Base-by-base conservation (phyloP, 2,113 vertebrate species). In the Thryonomys swinderianus region DNA sequence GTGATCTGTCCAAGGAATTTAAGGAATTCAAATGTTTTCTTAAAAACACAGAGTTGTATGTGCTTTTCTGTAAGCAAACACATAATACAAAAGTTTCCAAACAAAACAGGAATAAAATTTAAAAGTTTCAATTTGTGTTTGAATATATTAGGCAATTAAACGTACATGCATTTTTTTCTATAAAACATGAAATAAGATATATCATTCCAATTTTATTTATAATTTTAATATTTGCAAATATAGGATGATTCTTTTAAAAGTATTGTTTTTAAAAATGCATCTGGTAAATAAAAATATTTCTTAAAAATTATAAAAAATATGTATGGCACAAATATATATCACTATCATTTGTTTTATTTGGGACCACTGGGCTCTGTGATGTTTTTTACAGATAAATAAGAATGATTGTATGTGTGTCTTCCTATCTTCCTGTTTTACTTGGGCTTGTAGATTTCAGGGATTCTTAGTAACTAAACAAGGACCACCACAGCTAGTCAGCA, bases 1-100 rank as follows among this genome's bases (percentile, higher is more conserved):
- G 37, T 45, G 34, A 10, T 1, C 4, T 85, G 25, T 30, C 13
- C 42, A 80, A 59, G 4, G 80, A 93, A 95, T 91, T 71, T 91
- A 93, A 78, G 55, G 5, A 81, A 67, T 2, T 86, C 37, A 51
- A 85, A 34, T 71, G 1, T 53, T 79, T 94, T 79, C 48, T 34
- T 88, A 86, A 78, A 96, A 83, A 71, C 4, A 87, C 69, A 57
- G 90, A 85, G 7, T 91, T 10, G 13, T 59, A 1, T 82, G 12
- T 86, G 12, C 59, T 88, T 27, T 37, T 37, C 9, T 71, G 64
- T 92, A 93, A 94, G 88, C 20, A 96, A 93, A 61, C 16, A 80
- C 27, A 90, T 37, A 55, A n/a, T 7, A 40, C 9, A 11, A 78
- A 88, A 53, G 0, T 0, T 81, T 90, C 37, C 17, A 71, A 85